phyloP scores from a whole-genome alignment of 2,888 invertebrate genomes.

The Steinernema hermaphroditum region DNA sequence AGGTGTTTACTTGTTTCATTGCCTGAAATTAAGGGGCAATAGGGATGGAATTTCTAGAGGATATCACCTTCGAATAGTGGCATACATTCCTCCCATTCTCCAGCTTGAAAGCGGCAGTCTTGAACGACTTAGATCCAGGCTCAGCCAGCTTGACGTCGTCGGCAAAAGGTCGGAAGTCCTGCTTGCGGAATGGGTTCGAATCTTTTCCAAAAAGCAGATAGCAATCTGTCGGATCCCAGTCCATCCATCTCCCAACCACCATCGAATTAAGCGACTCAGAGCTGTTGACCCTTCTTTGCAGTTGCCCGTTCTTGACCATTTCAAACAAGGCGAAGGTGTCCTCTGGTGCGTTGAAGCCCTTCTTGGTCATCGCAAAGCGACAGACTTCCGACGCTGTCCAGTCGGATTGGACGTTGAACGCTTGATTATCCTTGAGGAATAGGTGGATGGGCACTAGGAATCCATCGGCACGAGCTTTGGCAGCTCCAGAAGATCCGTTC shows the following conservation, averaged over 20 bases:
- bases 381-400: slow-evolving; percentile 47
- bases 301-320: slow-evolving; percentile 40
- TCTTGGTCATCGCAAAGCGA: slow-evolving; percentile 42
- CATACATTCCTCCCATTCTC: slow-evolving; percentile 48
- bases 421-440: slow-evolving; percentile 60
- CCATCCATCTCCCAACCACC: slow-evolving; percentile 47
- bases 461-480: slow-evolving; percentile 48
- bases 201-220: slow-evolving; percentile 44
- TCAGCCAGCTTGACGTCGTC: slow-evolving; percentile 62
- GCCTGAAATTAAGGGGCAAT: slow-evolving; percentile 18
- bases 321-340: slow-evolving; percentile 58
- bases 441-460: slow-evolving; percentile 62
- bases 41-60: background rate
- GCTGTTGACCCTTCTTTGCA: slow-evolving; percentile 43
- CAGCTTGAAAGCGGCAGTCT: slow-evolving; percentile 56
- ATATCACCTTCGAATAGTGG: slow-evolving; percentile 47
- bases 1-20: slow-evolving; percentile 48
- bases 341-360: slow-evolving; percentile 41
- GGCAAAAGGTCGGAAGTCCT: slow-evolving; percentile 48
- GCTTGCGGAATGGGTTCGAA: slow-evolving; percentile 41
- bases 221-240: slow-evolving; percentile 45
- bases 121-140: slow-evolving; percentile 60
- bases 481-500: slow-evolving; percentile 35
- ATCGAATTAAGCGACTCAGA: slow-evolving; percentile 44
- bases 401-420: slow-evolving; percentile 61